phyloP scores from a whole-genome alignment of 64 coral and sea anemone genomes.

The Acropora yongei region DNA sequence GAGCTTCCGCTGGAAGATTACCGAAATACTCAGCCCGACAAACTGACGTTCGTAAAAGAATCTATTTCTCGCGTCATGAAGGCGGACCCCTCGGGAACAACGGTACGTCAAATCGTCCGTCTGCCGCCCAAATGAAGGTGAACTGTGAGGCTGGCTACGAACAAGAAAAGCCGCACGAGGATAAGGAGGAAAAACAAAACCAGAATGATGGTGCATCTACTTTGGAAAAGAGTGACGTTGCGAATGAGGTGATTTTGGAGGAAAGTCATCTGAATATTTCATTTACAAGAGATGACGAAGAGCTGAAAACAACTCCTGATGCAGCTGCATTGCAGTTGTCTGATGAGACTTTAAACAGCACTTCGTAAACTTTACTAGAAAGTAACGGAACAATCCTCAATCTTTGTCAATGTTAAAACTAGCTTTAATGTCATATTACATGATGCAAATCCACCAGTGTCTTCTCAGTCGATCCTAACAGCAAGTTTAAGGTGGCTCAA shows the following conservation, averaged over 20 bases:
- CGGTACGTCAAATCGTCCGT: neutral
- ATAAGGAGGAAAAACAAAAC: neutral
- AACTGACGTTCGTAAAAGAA: neutral
- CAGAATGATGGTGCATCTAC: neutral
- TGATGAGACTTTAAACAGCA: conserved; percentile 21
- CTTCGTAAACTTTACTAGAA: neutral
- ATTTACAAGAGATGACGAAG: neutral
- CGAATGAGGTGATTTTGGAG: neutral
- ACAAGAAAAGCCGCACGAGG: neutral
- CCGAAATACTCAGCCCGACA: neutral
- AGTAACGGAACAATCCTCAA: no score
- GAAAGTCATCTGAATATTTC: neutral
- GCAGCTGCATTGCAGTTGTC: neutral
- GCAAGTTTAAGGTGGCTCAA: no score
- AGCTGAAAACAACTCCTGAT: neutral
- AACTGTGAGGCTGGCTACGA: neutral
- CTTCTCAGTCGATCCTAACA: no score
- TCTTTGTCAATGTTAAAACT: no score
- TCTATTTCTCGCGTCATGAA: neutral
- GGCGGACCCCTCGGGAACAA: neutral
- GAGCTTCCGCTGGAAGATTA: neutral
- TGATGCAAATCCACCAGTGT: no score
- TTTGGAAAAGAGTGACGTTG: neutral
- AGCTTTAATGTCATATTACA: no score
- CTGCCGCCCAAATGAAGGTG: neutral